Evolutionary conservation across 2,797 vertebrate genomes (phyloP), one percentile per base, ranked within the genome.

Genomic region (Notamacropus eugenii): DNA sequence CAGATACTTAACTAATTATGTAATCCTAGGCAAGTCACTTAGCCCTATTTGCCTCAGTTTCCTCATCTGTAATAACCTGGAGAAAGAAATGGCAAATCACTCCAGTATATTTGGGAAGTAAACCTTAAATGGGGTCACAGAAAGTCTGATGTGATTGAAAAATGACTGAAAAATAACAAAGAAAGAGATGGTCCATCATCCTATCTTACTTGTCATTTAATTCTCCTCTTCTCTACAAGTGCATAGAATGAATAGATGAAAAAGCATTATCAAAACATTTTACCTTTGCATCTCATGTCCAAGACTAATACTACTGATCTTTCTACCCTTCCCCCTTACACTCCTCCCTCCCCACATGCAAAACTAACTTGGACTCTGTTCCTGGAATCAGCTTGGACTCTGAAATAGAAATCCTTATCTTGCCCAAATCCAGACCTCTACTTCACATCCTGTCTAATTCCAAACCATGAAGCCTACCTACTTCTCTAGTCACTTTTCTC

Each of bases 21-120:
- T 94, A 62, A 91, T 31, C 93, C 87, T 91, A 29, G 16, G 93
- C 9, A 55, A n/a, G 27, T 50, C 54, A 91, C 59, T 93, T n/a
- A 91, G 56, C 31, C 19, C 91, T 55, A 57, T 93, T 27, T 62
- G 58, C 58, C 29, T 62, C 29, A 34, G 58, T 62, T 62, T 62
- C 29, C 58, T 62, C 58, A 62, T 62, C 58, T 67, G 0, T 67
- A 67, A n/a, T 19, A n/a, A 67, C 5, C 24, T 67, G 62, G 62
- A n/a, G 34, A 67, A 67, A 67, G 62, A n/a, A 67, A 67, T 5
- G 29, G 62, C 62, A 67, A 67, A 6, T 5, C 16, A 19, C 0
- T 67, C 11, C 10, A 31, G 3, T 4, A 62, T 31, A 11, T 62
- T 62, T n/a, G 62, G 34, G 14, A n/a, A 67, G 34, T n/a, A 67